phyloP scores from a whole-genome alignment of 2,797 vertebrate species.

The Zalophus californianus region DNA sequence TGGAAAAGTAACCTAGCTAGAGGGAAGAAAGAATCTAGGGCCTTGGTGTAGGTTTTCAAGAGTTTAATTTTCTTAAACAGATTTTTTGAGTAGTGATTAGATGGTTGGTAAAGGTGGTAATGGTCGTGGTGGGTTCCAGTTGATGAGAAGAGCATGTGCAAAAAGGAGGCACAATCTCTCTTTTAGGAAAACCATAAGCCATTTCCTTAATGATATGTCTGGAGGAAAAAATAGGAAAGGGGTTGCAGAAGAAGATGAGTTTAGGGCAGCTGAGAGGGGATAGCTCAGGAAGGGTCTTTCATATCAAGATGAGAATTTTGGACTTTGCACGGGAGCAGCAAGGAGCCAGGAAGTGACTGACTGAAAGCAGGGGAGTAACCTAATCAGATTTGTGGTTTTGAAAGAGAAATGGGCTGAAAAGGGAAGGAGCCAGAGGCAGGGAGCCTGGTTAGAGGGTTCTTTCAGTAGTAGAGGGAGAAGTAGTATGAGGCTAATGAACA shows the following conservation, averaged over 20 bases:
- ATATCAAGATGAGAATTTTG: not conserved
- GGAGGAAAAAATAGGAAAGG: not conserved
- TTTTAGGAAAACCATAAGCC: not conserved
- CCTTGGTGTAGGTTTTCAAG: not conserved
- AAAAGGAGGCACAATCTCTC: not conserved
- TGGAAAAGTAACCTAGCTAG: not conserved
- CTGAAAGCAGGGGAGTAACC: not conserved
- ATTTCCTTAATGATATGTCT: not conserved
- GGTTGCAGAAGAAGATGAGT: not conserved
- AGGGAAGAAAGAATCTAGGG: not conserved
- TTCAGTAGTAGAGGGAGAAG: not conserved
- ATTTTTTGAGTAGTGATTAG: not conserved
- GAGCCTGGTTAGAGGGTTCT: not conserved
- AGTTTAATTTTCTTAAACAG: not conserved
- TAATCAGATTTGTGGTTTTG: not conserved
- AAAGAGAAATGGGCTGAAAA: not conserved
- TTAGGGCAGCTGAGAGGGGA: not conserved
- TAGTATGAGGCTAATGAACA: not conserved
- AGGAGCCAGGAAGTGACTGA: not conserved
- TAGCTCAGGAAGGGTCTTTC: not conserved
- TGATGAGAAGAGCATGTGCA: not conserved
- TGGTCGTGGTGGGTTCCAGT: not conserved
- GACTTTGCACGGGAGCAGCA: not conserved
- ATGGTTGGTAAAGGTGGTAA: not conserved
- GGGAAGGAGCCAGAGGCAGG: not conserved